Evolutionary conservation across 2,888 invertebrate species (phyloP), one percentile per base, ranked within the genome.

Genomic region (Drosophila robusta): DNA sequence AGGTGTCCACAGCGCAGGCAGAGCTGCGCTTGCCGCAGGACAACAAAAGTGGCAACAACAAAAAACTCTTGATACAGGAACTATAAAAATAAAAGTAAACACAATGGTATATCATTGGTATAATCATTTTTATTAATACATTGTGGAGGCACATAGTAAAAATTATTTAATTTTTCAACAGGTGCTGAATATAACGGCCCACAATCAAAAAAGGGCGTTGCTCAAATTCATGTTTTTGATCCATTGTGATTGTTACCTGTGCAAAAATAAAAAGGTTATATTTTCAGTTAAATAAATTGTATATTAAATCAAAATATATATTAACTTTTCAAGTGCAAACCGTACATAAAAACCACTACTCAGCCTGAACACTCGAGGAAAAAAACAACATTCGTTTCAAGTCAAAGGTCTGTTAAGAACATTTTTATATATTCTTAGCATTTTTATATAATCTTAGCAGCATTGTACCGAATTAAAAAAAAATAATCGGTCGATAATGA

Each of bases 201-300:
- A 95, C 94, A 0, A 96, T 90, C 0, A 93, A 82, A 90, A 95
- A 95, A 0, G 96, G 96, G 4, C 95, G 93, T 12, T 22, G 11
- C 11, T 63, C 63, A 16, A 63, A 63, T 3, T 11, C n/a, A 26
- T 93, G 92, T 88, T 96, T 95, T 93, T 95, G 95, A 29, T 94
- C 93, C 42, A 93, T 92, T 68, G 94, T 93, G 8, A 94, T 91
- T 1, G 67, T 60, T 0, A 91, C 68, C 91, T 91, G 26, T 6
- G 11, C 9, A 1, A 18, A 3, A 44, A 22, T 8, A 4, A 11
- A 34, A 1, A 22, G 22, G 22, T 4, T 22, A 22, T 22, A 22
- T 22, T 22, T 22, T 22, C 22, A 22, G 22, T 1, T 22, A 22
- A 22, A 22, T 22, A 22, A 22, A 22, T 22, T 22, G 22, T 3